A percentile compares a stretch with the other conserved stretches of the same genome.
These are phyloP conservation scores for Danio albolineatus DNA, from an alignment of 2,797 vertebrate genomes.

Conservation along the genomic window DNA sequence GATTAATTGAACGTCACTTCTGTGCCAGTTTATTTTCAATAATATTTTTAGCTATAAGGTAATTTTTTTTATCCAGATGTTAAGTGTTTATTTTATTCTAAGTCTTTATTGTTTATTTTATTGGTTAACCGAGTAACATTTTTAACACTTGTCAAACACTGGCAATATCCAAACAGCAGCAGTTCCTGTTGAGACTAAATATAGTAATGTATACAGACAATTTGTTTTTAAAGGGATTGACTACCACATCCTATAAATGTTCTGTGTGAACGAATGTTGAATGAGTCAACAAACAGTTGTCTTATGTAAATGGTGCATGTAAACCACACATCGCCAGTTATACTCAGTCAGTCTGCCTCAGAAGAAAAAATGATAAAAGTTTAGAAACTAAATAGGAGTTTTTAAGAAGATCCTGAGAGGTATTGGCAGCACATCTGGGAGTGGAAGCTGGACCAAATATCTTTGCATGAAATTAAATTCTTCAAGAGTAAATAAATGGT, in stretches of 20 bases:
- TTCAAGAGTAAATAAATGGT: neutral
- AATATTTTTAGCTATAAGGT: too few relatives aligned
- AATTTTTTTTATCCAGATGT: too few relatives aligned
- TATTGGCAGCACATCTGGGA: neutral
- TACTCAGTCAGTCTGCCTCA: neutral
- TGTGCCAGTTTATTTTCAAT: too few relatives aligned
- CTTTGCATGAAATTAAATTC: neutral
- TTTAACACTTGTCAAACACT: neutral
- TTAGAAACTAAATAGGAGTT: neutral
- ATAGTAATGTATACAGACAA: neutral
- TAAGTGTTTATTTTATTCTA: too few relatives aligned
- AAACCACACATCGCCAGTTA: neutral
- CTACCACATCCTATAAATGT: neutral
- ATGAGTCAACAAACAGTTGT: slow-evolving; percentile 3
- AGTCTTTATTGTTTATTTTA: too few relatives aligned
- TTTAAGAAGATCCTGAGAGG: neutral
- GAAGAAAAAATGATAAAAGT: neutral
- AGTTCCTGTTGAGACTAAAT: neutral
- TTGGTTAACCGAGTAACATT: too few relatives aligned
- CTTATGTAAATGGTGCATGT: neutral
- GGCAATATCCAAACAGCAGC: neutral
- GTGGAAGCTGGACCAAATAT: neutral
- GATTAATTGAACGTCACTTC: too few relatives aligned
- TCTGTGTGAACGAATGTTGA: neutral
- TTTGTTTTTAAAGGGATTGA: neutral